Base-by-base conservation (phyloP, 1,140 invertebrate genomes). In the Goniozus legneri region DNA sequence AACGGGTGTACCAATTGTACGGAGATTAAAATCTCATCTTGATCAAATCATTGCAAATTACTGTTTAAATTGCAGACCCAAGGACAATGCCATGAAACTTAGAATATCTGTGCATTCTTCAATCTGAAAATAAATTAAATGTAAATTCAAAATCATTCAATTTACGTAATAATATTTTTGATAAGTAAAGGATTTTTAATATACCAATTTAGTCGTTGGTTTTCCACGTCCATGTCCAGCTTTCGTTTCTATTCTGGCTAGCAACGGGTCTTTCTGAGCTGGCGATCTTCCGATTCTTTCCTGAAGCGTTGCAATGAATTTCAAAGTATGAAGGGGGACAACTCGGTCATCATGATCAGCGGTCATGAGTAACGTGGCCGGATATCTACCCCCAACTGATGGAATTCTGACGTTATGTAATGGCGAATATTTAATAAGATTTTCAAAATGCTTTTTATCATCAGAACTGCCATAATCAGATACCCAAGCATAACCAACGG, bases 331-430 rank as follows among this genome's bases (percentile, higher is more conserved):
- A 43, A 95, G 80, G 22, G 95, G 95, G 41, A 96, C 93, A 42
- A 98, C 95, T 51, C 96, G 83, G 78, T 98, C 96, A 78, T 99
- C 96, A 73, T 99, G 97, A 80, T 98, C 95, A 13, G 91, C 97
- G 16, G 96, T 98, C 44, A 95, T 69, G 22, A 98, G 78, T 15
- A 99, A 74, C 2, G 86, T 89, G 4, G 95, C 85, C 19, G 97
- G 97, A 80, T 97, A 99, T 75, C 97, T 82, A 4, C 64, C 60
- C 14, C 65, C 68, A 35, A 69, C 75, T 42, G 78, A 64, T 1
- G 91, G 91, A 13, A 83, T 62, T 34, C 77, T 77, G 4, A 98
- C 85, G 70, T 97, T 98, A 74, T 99, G 96, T 7, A 98, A 76
- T 1, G 97, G 97, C 8, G 96, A 98, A 77, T 91, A 96, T 75